A percentile compares a stretch with the other conserved stretches of the same genome.
phyloP scores from a whole-genome alignment of 1,140 invertebrate species.

The Bombus turneri region DNA sequence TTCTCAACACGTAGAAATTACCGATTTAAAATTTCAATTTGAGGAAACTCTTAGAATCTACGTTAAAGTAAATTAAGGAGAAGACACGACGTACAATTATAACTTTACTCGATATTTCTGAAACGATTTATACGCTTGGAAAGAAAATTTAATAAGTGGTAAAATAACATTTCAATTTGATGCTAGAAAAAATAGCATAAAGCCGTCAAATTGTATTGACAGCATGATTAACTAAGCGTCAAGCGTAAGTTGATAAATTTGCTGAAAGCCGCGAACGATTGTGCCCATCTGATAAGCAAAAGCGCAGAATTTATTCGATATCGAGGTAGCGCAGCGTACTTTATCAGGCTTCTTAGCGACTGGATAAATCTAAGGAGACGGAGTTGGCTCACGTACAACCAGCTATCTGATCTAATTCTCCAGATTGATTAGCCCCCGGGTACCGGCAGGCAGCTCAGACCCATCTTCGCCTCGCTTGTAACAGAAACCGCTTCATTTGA shows the following conservation, averaged over 20 bases:
- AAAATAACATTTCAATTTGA: background rate
- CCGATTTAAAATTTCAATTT: background rate
- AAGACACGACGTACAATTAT: background rate
- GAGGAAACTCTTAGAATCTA: background rate
- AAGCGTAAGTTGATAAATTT: constrained; percentile 5
- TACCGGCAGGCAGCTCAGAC: constrained; percentile 38
- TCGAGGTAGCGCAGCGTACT: constrained; percentile 24
- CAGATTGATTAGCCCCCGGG: constrained; percentile 52
- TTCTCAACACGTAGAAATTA: background rate
- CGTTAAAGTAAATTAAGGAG: background rate
- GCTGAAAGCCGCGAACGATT: constrained; percentile 15
- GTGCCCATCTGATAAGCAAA: constrained; percentile 21
- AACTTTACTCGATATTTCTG: background rate
- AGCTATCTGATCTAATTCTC: constrained; percentile 60
- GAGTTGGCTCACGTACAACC: constrained; percentile 53
- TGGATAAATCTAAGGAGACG: constrained; percentile 56
- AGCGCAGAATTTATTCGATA: constrained; percentile 45
- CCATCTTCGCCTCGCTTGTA: constrained; percentile 51
- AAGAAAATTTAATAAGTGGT: background rate
- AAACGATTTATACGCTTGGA: background rate
- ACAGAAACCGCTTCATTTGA: constrained; percentile 62
- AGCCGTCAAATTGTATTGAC: background rate
- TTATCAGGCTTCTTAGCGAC: constrained; percentile 43
- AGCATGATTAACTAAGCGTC: background rate
- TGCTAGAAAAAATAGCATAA: background rate